A percentile compares a stretch with the other conserved stretches of the same genome.
phyloP scores from a whole-genome alignment of 2,888 invertebrate species.

The Cryptus armator region DNA sequence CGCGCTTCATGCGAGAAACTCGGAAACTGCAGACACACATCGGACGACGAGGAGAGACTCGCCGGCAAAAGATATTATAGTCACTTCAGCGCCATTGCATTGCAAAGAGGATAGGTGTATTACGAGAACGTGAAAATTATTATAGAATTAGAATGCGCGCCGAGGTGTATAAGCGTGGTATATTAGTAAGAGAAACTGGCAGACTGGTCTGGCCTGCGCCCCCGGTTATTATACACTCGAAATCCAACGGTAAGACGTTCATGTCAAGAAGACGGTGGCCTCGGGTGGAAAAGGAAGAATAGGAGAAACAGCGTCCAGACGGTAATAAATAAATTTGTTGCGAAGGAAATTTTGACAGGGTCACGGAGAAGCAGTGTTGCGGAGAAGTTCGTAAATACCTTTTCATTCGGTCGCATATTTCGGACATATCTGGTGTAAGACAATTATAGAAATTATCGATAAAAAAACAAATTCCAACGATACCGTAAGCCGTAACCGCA shows the following conservation, averaged over 20 bases:
- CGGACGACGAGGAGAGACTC: slow-evolving; percentile 4
- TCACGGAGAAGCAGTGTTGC: slow-evolving; percentile 56
- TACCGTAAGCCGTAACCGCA: too few species aligned
- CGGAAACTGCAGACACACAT: slow-evolving; percentile 34
- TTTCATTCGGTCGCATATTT: neutral
- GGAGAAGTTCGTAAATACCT: neutral
- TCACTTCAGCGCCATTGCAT: slow-evolving; percentile 18
- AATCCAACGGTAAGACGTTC: slow-evolving; percentile 66
- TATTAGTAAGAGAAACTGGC: slow-evolving; percentile 66
- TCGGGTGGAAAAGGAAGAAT: slow-evolving; percentile 61
- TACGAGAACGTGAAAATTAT: slow-evolving; percentile 65
- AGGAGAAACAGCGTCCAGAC: slow-evolving; percentile 60
- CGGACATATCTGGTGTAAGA: too few species aligned
- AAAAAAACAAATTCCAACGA: too few species aligned
- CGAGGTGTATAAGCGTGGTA: slow-evolving; percentile 9
- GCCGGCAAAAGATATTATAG: slow-evolving; percentile 49
- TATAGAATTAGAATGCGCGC: slow-evolving; percentile 66
- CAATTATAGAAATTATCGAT: too few species aligned
- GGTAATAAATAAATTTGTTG: slow-evolving; percentile 67
- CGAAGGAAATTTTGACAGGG: slow-evolving; percentile 63
- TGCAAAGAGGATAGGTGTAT: slow-evolving; percentile 42
- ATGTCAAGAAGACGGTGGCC: slow-evolving; percentile 51
- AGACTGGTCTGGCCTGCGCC: slow-evolving; percentile 65
- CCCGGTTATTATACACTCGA: slow-evolving; percentile 69
- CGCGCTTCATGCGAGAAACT: slow-evolving; percentile 30